Conservation (phyloP, 2,113 vertebrate species). For the Muntiacus reevesi region DNA sequence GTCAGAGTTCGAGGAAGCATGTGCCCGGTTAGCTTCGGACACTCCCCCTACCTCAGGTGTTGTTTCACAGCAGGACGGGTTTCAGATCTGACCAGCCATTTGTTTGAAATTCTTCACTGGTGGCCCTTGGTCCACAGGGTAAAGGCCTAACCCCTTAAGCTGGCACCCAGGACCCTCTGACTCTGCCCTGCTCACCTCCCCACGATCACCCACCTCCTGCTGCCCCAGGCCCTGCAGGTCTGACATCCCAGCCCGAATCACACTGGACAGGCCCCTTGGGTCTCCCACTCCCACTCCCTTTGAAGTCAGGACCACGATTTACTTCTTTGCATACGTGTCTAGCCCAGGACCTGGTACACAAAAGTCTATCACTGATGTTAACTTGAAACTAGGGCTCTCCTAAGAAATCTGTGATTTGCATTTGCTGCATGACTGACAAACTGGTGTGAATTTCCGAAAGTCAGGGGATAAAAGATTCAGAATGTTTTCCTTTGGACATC, state of each 20-base stretch:
- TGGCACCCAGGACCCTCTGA: not conserved
- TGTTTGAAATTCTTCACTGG: not conserved
- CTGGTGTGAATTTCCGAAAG: not conserved
- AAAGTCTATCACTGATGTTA: not conserved
- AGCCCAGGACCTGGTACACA: not conserved
- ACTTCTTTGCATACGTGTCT: not conserved
- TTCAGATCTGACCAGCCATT: not conserved
- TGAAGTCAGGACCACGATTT: not conserved
- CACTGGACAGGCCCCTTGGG: not conserved
- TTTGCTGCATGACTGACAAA: not conserved
- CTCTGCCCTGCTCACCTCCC: not conserved
- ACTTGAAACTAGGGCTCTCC: not conserved
- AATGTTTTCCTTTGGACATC: not conserved
- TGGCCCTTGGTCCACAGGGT: not conserved
- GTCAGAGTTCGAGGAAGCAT: accelerated
- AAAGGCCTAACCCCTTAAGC: not conserved
- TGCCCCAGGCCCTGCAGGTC: accelerated
- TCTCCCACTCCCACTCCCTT: not conserved
- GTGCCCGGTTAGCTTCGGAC: accelerated
- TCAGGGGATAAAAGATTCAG: not conserved
- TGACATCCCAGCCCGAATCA: accelerated
- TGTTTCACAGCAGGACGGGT: no score
- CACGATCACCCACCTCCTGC: not conserved
- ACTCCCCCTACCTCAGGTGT: accelerated
- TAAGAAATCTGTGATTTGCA: not conserved